phyloP scores from a whole-genome alignment of 2,888 invertebrate species.

The Thereva nobilitata region DNA sequence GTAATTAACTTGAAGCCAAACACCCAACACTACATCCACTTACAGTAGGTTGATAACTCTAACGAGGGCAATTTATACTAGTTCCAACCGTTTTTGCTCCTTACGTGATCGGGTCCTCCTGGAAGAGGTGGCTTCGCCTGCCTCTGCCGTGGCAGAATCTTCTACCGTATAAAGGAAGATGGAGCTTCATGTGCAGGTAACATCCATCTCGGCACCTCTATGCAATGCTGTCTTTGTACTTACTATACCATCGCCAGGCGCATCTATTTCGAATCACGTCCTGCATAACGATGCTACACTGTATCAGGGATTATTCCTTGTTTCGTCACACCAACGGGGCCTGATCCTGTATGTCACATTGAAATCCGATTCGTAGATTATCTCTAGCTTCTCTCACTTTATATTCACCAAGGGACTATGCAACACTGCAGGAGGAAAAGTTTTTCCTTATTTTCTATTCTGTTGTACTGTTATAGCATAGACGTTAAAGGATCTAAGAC shows the following conservation, averaged over 20 bases:
- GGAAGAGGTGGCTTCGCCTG: constrained; percentile 12
- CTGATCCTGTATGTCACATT: constrained; percentile 28
- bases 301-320: constrained; percentile 30
- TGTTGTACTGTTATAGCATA: neutral
- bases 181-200: constrained; percentile 34
- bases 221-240: neutral
- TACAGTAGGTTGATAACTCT: constrained; percentile 32
- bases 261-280: constrained; percentile 34
- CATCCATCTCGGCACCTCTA: constrained; percentile 25
- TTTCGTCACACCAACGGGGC: constrained; percentile 32
- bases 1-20: constrained; percentile 33
- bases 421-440: constrained; percentile 5
- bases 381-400: neutral
- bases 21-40: constrained; percentile 18
- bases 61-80: constrained; percentile 33
- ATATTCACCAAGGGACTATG: neutral
- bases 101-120: constrained; percentile 21
- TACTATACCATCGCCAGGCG: constrained; percentile 9
- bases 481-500: neutral
- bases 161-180: constrained; percentile 2
- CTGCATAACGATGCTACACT: neutral
- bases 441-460: neutral
- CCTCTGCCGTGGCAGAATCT: no score
- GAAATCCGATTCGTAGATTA: constrained; percentile 22
- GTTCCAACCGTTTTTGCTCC: constrained; percentile 32